Base-by-base conservation (phyloP, 1,140 invertebrate genomes). In the Drosophila saltans region DNA sequence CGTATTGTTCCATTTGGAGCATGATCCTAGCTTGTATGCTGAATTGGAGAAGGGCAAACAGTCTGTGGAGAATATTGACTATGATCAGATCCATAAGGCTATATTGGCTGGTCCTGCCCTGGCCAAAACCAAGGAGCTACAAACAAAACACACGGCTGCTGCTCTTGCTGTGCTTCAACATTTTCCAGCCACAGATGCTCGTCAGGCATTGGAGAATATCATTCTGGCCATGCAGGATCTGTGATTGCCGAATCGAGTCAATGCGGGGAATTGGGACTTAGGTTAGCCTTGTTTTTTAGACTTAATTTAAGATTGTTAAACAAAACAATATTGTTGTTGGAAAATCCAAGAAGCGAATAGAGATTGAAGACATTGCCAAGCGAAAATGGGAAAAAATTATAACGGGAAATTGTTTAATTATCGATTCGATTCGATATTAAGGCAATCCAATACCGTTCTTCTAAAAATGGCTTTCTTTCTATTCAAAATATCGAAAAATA, bases 1-100 rank as follows among this genome's bases (percentile, higher is more conserved):
- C 1, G 95, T 98, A 0, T 95, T 98, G 81, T 97, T 97, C 81
- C 96, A 97, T 67, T 92, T 97, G 61, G 94, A 97, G 91, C 93
- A 96, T 40, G 94, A 96, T 78, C 95, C 95, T 2, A 93, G 94
- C 2, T 93, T 97, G 40, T 95, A 97, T 81, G 92, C 92, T 2
- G 94, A 96, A 90, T 95, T 97, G 24, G 95, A 97, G 84, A 95
- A 95, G 66, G 96, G 96, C 16, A 93, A 94, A 55, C 93, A 95
- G 72, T 95, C 95, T 52, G 94, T 97, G 2, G 93, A 95, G n/a
- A 94, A 97, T 81, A 94, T 97, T 40, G 95, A 97, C 86, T 96
- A 96, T 93, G 94, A 94, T 36, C 92, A 95, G 94, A 92, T 97
- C 66, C 94, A 96, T 80, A 93, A 93, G 66, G 93, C 94, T 4